These are phyloP conservation scores for Rhimphoctona megacephalus DNA, from an alignment of 2,888 invertebrate genomes.

Conservation along the genomic window DNA sequence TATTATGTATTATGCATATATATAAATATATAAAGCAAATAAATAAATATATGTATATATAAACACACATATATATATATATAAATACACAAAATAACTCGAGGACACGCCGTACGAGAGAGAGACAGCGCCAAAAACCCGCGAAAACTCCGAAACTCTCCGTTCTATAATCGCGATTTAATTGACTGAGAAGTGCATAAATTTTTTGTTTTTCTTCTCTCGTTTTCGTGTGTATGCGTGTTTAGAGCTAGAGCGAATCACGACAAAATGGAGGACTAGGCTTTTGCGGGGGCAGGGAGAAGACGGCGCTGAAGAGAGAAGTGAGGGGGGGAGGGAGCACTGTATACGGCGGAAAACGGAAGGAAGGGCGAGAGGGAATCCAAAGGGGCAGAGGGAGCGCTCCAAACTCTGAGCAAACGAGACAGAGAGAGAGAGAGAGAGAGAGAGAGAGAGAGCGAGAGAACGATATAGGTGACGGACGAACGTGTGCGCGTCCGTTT, in stretches of 20 bases:
- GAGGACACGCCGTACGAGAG: neutral
- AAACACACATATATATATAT: neutral
- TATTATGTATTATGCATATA: neutral
- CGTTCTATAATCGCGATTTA: conserved; percentile 33
- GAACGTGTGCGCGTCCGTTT: conserved; percentile 58
- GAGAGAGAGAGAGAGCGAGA: conserved; percentile 39
- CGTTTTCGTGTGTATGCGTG: conserved; percentile 71
- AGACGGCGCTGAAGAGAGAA: conserved; percentile 61
- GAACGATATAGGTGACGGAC: conserved; percentile 61
- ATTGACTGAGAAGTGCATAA: conserved; percentile 31
- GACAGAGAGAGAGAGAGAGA: conserved; percentile 26
- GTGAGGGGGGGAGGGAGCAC: conserved; percentile 6
- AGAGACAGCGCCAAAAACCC: conserved; percentile 64
- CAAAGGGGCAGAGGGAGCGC: conserved; percentile 69
- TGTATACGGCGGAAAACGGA: conserved; percentile 60
- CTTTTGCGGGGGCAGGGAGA: conserved; percentile 69
- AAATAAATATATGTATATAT: neutral
- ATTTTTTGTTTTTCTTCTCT: conserved; percentile 34
- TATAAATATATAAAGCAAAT: neutral
- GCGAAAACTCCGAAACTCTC: conserved; percentile 19
- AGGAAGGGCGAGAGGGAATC: conserved; percentile 65
- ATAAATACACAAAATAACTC: conserved; percentile 11
- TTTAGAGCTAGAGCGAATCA: conserved; percentile 82
- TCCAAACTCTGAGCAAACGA: conserved; percentile 68
- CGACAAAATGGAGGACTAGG: conserved; percentile 82